Evolutionary conservation across 2,113 vertebrate genomes (phyloP), one percentile per base, ranked within the genome.

Genomic region (Axis porcinus): DNA sequence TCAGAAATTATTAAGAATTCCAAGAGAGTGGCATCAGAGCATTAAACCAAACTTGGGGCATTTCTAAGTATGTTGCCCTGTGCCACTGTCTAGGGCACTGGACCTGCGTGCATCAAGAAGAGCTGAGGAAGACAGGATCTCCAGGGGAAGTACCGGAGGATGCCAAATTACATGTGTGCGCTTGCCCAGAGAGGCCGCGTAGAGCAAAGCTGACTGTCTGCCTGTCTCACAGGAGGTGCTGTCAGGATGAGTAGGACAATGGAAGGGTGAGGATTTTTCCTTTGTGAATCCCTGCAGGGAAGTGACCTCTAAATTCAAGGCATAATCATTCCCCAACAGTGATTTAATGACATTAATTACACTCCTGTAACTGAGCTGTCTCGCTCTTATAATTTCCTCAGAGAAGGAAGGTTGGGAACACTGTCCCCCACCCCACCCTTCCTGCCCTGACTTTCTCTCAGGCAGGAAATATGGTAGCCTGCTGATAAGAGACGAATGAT

Each of bases 261-360:
- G 57, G 25, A n/a, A 89, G 30, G 78, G 23, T 47, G 40, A 95
- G 57, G 43, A 79, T 60, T 95, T 94, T 89, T 79, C 36, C 62
- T 79, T 86, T 55, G 28, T 17, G 76, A 91, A 87, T 64, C 57
- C 83, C 87, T 89, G 15, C n/a, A 54, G 67, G 62, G 62, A 89
- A 62, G 86, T 96, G 94, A 96, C 94, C 95, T 98, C 94, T 89
- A 95, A 86, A 89, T 83, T 96, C 87, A 74, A 95, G 85, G 78
- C 97, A 87, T 43, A 76, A 79, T 94, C 70, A 64, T 93, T 84
- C 52, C 67, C 70, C 54, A 74, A 84, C 52, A 55, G 50, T 70
- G n/a, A 78, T 96, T 97, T 97, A 95, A 93, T 96, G 89, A 70
- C 62, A 76, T 86, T 96, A 93, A 89, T 96, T 92, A 97, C 33